A percentile compares a stretch with the other conserved stretches of the same genome.
Evolutionary conservation across 2,797 vertebrate genomes (phyloP).

Genomic region (Prunella strophiata): DNA sequence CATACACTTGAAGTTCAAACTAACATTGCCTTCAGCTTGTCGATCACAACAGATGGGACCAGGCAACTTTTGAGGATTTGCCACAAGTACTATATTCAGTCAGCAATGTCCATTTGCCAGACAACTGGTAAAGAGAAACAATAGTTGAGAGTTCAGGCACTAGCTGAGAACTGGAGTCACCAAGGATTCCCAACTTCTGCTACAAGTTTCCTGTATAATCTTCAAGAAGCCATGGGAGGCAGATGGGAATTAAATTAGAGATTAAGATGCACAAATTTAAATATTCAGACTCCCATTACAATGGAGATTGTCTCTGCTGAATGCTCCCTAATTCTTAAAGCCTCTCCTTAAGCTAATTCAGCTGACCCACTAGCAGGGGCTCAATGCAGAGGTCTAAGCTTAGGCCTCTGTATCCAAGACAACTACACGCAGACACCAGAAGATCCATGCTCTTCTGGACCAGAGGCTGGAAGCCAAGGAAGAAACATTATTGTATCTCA

Average conservation of each 20-base stretch:
- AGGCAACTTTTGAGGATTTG: neutral
- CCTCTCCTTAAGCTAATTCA: constrained; percentile 7
- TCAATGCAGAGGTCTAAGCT: neutral
- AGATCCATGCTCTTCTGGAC: neutral
- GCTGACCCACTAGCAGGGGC: neutral
- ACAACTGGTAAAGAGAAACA: neutral
- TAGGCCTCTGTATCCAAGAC: neutral
- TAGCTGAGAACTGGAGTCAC: neutral
- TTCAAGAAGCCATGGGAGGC: neutral
- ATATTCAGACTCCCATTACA: neutral
- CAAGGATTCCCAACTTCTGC: neutral
- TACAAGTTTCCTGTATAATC: neutral
- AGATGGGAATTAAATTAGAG: neutral
- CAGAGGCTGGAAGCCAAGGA: neutral
- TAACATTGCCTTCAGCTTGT: neutral
- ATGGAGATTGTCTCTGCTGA: neutral
- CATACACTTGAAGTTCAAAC: neutral
- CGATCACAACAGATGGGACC: neutral
- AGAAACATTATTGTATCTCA: neutral
- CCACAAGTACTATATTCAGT: neutral
- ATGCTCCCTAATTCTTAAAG: constrained; percentile 26
- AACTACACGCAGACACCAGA: neutral
- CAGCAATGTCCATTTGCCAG: neutral
- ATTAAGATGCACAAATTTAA: neutral
- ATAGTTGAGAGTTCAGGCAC: neutral